A percentile compares a stretch with the other conserved stretches of the same genome.
Conservation (phyloP, 2,797 vertebrate species). For the Trachurus trachurus region DNA sequence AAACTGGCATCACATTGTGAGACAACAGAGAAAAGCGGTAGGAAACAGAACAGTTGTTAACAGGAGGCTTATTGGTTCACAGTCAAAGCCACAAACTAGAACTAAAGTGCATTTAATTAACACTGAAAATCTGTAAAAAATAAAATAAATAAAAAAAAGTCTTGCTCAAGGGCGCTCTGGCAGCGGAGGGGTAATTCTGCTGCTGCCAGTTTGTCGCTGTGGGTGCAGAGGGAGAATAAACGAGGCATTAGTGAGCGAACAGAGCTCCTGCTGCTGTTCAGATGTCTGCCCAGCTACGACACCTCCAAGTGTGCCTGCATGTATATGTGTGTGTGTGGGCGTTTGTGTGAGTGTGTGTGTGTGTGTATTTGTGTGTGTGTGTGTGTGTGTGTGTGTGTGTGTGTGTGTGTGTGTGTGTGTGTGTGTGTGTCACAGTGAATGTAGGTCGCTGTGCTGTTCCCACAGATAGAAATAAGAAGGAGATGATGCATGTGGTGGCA, state of each 20-base stretch:
- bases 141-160: conserved; percentile 15
- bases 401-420: conserved; percentile 34
- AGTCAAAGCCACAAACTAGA: conserved; percentile 31
- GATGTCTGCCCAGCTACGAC: conserved; percentile 45
- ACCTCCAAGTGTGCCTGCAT: conserved; percentile 33
- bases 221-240: conserved; percentile 36
- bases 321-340: conserved; percentile 23
- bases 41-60: neutral
- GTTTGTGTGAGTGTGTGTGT: too few species aligned
- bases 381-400: conserved; percentile 19
- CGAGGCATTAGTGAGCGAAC: conserved; percentile 48
- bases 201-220: neutral
- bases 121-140: conserved; percentile 4
- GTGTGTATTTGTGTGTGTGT: conserved; percentile 15
- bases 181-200: too few species aligned
- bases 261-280: conserved; percentile 20
- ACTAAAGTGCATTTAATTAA: conserved; percentile 21
- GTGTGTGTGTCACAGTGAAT: conserved; percentile 38
- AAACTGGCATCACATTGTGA: neutral
- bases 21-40: neutral
- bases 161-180: conserved; percentile 3
- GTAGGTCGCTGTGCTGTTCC: conserved; percentile 54
- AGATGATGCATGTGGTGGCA: conserved; percentile 55
- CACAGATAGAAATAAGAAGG: conserved; percentile 29
- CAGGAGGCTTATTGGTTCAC: conserved; percentile 21